Conservation (phyloP, 2,113 vertebrate species). For the Mobula hypostoma region DNA sequence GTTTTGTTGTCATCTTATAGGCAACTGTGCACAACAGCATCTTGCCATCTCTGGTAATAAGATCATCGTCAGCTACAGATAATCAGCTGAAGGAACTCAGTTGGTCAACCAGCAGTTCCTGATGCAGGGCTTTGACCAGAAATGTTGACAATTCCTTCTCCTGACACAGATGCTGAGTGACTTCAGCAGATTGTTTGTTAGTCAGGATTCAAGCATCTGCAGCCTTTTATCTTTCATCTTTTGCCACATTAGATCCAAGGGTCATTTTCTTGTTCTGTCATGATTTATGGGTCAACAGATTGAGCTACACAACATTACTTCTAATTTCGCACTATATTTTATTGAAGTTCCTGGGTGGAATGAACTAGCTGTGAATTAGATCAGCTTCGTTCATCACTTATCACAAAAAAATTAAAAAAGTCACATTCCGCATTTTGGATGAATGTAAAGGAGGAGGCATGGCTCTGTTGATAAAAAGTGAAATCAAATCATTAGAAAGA, state of each 20-base stretch:
- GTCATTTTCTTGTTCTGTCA: background rate
- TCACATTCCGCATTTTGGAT: background rate
- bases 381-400: background rate
- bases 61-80: background rate
- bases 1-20: too few relatives aligned
- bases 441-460: too few relatives aligned
- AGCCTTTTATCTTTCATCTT: too few relatives aligned
- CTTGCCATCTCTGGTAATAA: background rate
- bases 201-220: too few relatives aligned
- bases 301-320: background rate
- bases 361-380: background rate
- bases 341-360: background rate
- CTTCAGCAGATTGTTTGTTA: too few relatives aligned
- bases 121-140: too few relatives aligned
- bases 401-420: background rate
- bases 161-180: too few relatives aligned
- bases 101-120: too few relatives aligned
- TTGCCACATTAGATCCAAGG: background rate
- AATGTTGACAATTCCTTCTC: too few relatives aligned
- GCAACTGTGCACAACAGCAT: background rate
- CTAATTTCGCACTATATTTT: background rate
- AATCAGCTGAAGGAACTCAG: too few relatives aligned
- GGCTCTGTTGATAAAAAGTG: too few relatives aligned
- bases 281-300: background rate
- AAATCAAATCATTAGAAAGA: too few relatives aligned